Evolutionary conservation across 2,888 invertebrate genomes (phyloP).

Genomic region (Allygus modestus): DNA sequence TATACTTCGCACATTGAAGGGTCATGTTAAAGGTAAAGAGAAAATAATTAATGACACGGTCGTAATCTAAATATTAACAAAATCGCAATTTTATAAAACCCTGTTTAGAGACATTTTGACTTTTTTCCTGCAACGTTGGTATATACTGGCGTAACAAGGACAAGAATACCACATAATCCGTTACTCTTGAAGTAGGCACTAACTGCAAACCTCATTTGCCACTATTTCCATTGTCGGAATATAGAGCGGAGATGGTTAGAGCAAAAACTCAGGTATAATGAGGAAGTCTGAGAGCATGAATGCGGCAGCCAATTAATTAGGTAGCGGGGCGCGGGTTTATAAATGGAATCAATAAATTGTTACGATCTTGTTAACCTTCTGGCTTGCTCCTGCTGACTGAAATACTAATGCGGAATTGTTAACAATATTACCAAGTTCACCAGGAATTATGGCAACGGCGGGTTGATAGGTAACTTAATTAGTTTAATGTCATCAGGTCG

Average conservation of each 20-base stretch:
- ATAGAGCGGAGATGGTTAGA: not conserved
- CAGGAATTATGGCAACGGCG: not conserved
- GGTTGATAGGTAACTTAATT: constrained; percentile 6
- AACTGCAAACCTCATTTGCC: not conserved
- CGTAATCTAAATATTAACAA: too few species aligned
- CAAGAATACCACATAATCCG: too few species aligned
- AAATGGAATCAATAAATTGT: constrained; percentile 31
- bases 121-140: too few species aligned
- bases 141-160: too few species aligned
- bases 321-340: not conserved
- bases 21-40: too few species aligned
- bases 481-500: not conserved
- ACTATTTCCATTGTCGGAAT: not conserved
- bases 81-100: too few species aligned
- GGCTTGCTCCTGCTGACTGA: not conserved
- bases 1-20: too few species aligned
- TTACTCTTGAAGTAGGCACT: too few species aligned
- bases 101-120: too few species aligned
- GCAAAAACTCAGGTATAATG: constrained; percentile 13
- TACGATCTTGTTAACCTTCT: constrained; percentile 12
- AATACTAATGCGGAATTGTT: constrained; percentile 33
- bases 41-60: too few species aligned
- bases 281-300: constrained; percentile 7
- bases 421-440: not conserved
- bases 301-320: constrained; percentile 21